phyloP scores from a whole-genome alignment of 2,888 invertebrate genomes.

The Parapristionchus giblindavisi region DNA sequence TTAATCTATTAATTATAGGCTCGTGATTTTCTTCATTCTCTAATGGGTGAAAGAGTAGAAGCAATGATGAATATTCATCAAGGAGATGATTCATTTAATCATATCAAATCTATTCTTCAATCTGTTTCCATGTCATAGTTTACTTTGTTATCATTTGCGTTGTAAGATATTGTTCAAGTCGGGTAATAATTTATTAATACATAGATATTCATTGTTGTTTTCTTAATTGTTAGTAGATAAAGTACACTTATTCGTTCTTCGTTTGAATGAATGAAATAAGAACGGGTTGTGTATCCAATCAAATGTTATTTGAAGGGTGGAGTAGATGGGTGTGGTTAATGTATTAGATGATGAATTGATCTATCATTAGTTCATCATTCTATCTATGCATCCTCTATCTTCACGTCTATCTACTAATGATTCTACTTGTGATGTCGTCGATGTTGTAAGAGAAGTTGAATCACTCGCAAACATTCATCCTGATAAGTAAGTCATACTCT shows the following conservation, averaged over 20 bases:
- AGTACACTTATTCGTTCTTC: neutral
- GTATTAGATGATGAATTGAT: no score
- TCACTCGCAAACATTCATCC: neutral
- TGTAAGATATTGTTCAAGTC: neutral
- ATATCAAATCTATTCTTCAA: neutral
- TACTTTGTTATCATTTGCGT: neutral
- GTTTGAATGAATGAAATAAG: no score
- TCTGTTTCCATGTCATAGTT: neutral
- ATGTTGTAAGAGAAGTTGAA: neutral
- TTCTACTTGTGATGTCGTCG: constrained; percentile 4
- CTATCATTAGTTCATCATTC: no score
- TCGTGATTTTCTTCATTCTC: neutral
- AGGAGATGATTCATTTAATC: constrained; percentile 4
- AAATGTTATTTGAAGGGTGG: no score
- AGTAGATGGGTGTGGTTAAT: no score
- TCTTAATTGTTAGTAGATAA: neutral
- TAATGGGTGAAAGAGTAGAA: constrained; percentile 10
- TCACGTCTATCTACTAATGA: neutral
- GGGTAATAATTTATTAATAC: neutral
- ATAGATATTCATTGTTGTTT: neutral
- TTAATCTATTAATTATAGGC: constrained; percentile 6
- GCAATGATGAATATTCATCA: constrained; percentile 7
- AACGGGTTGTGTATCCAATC: no score
- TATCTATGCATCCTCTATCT: neutral
- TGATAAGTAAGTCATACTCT: constrained; percentile 11